These are phyloP conservation scores for Parthenolecanium corni DNA, from an alignment of 2,888 invertebrate species.

Conservation along the genomic window DNA sequence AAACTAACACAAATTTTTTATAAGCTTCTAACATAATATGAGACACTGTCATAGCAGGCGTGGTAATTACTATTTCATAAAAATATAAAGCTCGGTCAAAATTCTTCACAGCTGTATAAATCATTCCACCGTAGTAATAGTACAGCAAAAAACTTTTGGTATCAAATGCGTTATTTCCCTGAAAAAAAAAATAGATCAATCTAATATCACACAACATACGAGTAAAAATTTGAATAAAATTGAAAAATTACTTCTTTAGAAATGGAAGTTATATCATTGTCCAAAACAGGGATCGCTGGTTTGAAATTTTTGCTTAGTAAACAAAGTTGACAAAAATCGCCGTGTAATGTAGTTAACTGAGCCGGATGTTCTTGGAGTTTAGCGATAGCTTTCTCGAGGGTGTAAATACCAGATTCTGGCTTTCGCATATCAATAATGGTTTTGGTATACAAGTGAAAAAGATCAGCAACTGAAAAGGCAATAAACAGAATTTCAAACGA, in stretches of 20 bases:
- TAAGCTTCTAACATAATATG: conserved; percentile 96
- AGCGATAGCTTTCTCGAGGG: conserved; percentile 69
- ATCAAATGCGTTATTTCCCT: conserved; percentile 63
- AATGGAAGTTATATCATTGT: conserved; percentile 84
- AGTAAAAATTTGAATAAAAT: background rate
- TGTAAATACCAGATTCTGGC: conserved; percentile 69
- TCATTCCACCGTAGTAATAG: conserved; percentile 97
- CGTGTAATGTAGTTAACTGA: conserved; percentile 87
- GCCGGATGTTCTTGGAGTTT: conserved; percentile 78
- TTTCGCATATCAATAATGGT: conserved; percentile 50
- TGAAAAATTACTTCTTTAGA: conserved; percentile 57
- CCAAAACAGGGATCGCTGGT: conserved; percentile 75
- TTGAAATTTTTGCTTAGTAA: conserved; percentile 83
- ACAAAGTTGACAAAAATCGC: conserved; percentile 85
- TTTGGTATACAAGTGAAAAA: conserved; percentile 72
- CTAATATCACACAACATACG: background rate
- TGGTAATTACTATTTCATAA: conserved; percentile 89
- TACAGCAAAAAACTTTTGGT: conserved; percentile 83
- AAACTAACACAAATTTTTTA: conserved; percentile 89
- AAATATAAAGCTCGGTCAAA: conserved; percentile 87
- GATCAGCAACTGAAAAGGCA: conserved; percentile 61
- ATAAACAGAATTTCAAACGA: conserved; percentile 3
- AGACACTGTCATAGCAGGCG: conserved; percentile 87
- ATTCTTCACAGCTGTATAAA: conserved; percentile 85
- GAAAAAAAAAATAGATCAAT: conserved; percentile 34